Evolutionary conservation across 2,888 invertebrate genomes (phyloP), one percentile per base, ranked within the genome.

Genomic region (Girardia tigrina): DNA sequence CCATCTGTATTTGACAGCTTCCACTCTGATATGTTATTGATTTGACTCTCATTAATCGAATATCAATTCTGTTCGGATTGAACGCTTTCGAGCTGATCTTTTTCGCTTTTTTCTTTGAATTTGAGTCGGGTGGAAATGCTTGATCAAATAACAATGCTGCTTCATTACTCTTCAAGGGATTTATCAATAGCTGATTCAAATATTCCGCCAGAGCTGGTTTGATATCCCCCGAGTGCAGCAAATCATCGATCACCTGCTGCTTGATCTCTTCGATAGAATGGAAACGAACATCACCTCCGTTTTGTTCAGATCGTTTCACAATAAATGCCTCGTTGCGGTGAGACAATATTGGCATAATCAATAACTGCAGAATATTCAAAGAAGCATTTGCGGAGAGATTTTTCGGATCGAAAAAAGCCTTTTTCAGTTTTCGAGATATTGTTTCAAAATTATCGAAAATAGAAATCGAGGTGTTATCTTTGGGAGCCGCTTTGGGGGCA

Each of bases 401-500:
- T 16, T 56, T 56, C 56, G 56, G 56, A n/a, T 56, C 56, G n/a
- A 56, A 56, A 56, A 8, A 56, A 12, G 56, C 56, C n/a, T 56
- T 56, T 23, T 56, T 56, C 56, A 56, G 4, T 56, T 56, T 56
- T 2, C 56, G 4, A 56, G 56, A 4, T 6, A 56, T 56, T n/a
- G 8, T 23, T 20, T 56, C 56, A n/a, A n/a, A 6, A 56, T n/a
- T 56, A n/a, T 56, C 56, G n/a, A n/a, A 56, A 4, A 56, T 56
- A 4, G 56, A 56, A n/a, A 56, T 56, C 56, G 56, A 56, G n/a
- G n/a, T 56, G n/a, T n/a, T 56, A n/a, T 56, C 56, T 56, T 36
- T 36, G 12, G 36, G 36, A 12, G 36, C 36, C 12, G 36, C 16
- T 36, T 56, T 56, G 56, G 56, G 6, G 4, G 2, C 56, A 2